Base-by-base conservation (phyloP, 2,113 vertebrate genomes). In the Motacilla alba region DNA sequence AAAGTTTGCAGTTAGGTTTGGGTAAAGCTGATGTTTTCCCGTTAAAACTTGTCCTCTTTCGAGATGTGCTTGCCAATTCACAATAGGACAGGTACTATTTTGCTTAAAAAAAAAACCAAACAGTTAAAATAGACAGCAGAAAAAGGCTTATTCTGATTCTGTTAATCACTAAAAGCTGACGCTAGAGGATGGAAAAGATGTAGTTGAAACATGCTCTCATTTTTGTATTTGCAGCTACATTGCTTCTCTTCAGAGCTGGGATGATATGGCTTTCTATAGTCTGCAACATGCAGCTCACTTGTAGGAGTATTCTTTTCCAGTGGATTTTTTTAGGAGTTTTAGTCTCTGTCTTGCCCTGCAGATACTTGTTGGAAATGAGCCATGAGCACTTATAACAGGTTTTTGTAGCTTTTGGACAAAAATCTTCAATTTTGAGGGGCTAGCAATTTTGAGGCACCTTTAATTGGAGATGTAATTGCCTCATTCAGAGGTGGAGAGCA, bases 371-470 rank as follows among this genome's bases (percentile, higher is more conserved):
- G 35, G 12, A 74, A 88, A 53, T 14, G 22, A 76, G 15, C 13
- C 31, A 27, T 17, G 4, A 58, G 4, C 27, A 49, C 49, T 82
- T 85, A 8, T 1, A 60, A 27, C 4, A 47, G 18, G 7, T 24
- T 90, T 78, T 64, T 56, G 9, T 50, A 66, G 9, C 49, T 94
- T 91, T 89, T 85, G 39, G 35, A 39, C 37, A 63, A 86, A 83
- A 87, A n/a, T 28, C 41, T 76, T 73, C 4, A 44, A 44, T 52
- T 81, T 53, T 62, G 18, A 9, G 3, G 59, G 15, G 27, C 26
- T 72, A 68, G 7, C 7, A 28, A 16, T 59, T 58, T 58, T 24
- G 33, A 76, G 49, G 18, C 2, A 20, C 15, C 15, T 75, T 67
- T 79, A 39, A 59, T 75, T 52, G 35, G 37, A 90, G 4, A 20